These are phyloP conservation scores for Heteractis magnifica DNA, from an alignment of 92 coral and sea anemone genomes.

Conservation along the genomic window DNA sequence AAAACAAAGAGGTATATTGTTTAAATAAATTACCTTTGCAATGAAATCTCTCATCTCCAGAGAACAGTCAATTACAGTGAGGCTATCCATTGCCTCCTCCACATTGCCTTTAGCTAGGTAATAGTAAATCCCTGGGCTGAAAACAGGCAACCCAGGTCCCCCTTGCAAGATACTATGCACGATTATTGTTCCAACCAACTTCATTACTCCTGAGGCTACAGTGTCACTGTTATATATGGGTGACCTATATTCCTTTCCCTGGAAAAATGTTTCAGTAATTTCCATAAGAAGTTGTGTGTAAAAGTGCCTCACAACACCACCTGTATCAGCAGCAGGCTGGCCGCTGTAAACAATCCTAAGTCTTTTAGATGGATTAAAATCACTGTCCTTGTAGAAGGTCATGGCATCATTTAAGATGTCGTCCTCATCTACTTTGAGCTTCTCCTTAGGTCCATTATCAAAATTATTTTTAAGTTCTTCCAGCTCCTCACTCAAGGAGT, in stretches of 20 bases:
- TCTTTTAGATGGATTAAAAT: slow-evolving; percentile 55
- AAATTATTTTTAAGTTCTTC: slow-evolving; percentile 54
- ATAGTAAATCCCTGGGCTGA: slow-evolving; percentile 58
- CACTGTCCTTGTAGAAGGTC: slow-evolving; percentile 54
- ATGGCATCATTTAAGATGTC: slow-evolving; percentile 69
- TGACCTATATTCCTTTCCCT: slow-evolving; percentile 49
- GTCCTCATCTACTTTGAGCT: slow-evolving; percentile 52
- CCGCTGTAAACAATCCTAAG: slow-evolving; percentile 52
- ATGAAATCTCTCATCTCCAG: slow-evolving; percentile 49
- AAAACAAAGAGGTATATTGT: too few relatives aligned
- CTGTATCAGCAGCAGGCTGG: slow-evolving; percentile 70
- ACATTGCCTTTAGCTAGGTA: slow-evolving; percentile 57
- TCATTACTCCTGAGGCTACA: slow-evolving; percentile 67
- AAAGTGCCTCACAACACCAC: slow-evolving; percentile 65
- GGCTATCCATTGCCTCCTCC: slow-evolving; percentile 46
- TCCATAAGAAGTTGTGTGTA: slow-evolving; percentile 57
- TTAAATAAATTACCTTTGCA: slow-evolving; percentile 24
- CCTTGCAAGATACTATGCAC: slow-evolving; percentile 67
- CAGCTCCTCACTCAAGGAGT: slow-evolving; percentile 54
- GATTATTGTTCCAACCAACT: slow-evolving; percentile 61
- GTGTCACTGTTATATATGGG: slow-evolving; percentile 67
- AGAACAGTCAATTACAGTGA: slow-evolving; percentile 55
- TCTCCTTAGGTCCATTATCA: slow-evolving; percentile 51
- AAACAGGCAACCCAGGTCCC: slow-evolving; percentile 63
- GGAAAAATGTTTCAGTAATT: slow-evolving; percentile 52